A percentile compares a stretch with the other conserved stretches of the same genome.
These are phyloP conservation scores for Drosophila ironensis DNA, from an alignment of 1,140 invertebrate species.

Conservation along the genomic window DNA sequence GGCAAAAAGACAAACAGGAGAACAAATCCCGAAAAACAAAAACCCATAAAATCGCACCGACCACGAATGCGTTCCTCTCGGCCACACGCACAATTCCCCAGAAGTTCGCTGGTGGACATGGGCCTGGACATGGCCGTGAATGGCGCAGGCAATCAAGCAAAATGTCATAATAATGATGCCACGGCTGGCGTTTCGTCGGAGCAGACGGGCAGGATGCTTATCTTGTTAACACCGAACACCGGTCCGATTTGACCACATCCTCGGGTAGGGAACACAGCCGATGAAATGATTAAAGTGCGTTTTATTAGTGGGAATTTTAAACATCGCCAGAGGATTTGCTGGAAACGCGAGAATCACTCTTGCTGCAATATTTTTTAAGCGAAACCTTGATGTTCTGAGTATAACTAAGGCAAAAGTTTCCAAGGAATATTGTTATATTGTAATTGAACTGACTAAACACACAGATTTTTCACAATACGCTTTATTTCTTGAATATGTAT, in stretches of 20 bases:
- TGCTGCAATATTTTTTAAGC: not conserved
- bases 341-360: not conserved
- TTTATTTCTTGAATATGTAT: not conserved
- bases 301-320: constrained; percentile 57
- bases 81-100: constrained; percentile 73
- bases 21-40: constrained; percentile 35
- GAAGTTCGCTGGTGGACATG: constrained; percentile 56
- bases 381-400: not conserved
- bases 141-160: constrained; percentile 63
- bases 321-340: not conserved
- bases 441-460: too few species aligned
- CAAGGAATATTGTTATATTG: too few species aligned
- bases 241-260: not conserved
- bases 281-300: constrained; percentile 60
- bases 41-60: constrained; percentile 63
- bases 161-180: constrained; percentile 81
- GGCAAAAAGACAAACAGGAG: constrained; percentile 22
- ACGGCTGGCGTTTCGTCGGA: constrained; percentile 57
- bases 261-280: constrained; percentile 9
- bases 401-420: too few species aligned
- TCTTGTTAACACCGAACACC: constrained; percentile 68
- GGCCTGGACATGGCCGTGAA: constrained; percentile 42
- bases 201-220: constrained; percentile 51
- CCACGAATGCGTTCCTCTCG: constrained; percentile 36
- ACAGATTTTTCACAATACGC: not conserved